Conservation (phyloP, 2,113 vertebrate species). For the Gymnogyps californianus region DNA sequence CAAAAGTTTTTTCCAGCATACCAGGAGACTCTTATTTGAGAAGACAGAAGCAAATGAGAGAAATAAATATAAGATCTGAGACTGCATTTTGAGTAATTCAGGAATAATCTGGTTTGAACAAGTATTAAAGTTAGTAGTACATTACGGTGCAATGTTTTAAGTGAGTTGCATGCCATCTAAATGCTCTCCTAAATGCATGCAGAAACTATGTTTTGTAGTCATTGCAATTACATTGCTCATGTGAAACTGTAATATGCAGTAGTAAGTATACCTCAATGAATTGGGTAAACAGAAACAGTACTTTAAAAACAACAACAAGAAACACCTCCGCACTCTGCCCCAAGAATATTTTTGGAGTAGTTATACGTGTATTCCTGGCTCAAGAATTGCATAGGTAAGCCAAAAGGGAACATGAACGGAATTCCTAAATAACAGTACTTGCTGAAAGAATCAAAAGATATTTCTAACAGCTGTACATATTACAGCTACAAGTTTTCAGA, state of each 20-base stretch:
- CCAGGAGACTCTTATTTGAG: not conserved
- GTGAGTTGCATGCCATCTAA: not conserved
- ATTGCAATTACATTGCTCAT: not conserved
- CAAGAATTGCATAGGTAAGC: not conserved
- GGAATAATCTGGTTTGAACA: not conserved
- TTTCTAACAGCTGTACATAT: not conserved
- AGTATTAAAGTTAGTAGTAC: not conserved
- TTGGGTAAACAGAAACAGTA: not conserved
- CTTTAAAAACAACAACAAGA: not conserved
- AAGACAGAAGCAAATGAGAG: not conserved
- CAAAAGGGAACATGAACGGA: not conserved
- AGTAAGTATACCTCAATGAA: not conserved
- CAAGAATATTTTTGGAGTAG: not conserved
- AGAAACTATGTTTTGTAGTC: not conserved
- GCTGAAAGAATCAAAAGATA: not conserved
- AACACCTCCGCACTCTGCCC: not conserved
- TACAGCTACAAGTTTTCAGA: not conserved
- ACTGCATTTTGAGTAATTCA: not conserved
- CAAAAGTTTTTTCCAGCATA: not conserved
- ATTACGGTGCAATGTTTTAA: not conserved
- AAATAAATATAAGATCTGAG: not conserved
- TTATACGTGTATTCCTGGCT: rapidly evolving
- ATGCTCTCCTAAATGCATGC: not conserved
- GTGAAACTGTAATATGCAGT: rapidly evolving
- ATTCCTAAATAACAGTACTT: not conserved